Evolutionary conservation across 2,113 vertebrate species (phyloP).

Genomic region (Pantherophis guttatus): DNA sequence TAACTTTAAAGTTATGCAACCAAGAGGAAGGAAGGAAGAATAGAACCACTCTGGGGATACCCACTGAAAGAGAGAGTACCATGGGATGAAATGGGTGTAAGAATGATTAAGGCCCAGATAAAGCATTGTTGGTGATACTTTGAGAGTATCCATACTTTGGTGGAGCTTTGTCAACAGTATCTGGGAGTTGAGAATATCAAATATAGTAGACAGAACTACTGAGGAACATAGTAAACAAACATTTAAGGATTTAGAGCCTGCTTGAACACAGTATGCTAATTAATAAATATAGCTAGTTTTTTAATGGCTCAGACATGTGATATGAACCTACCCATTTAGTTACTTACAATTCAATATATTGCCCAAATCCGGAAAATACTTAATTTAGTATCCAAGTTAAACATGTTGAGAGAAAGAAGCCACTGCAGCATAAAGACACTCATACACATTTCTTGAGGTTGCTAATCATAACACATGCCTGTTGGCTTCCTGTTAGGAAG

Average conservation of each 20-base stretch:
- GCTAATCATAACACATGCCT: not conserved
- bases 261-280: not conserved
- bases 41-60: not conserved
- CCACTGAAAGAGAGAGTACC: not conserved
- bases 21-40: not conserved
- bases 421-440: not conserved
- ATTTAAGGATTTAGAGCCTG: not conserved
- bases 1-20: not conserved
- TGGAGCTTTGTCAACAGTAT: not conserved
- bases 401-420: not conserved
- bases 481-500: not conserved
- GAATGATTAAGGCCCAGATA: not conserved
- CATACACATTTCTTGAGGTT: not conserved
- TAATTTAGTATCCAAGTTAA: not conserved
- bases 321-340: not conserved
- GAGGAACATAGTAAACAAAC: not conserved
- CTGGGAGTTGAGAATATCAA: not conserved
- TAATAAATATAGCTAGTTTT: not conserved
- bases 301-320: not conserved
- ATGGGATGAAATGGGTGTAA: not conserved
- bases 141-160: not conserved
- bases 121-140: too few species aligned
- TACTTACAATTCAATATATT: not conserved
- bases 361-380: not conserved
- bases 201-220: not conserved